Conservation (phyloP, 2,888 invertebrate genomes). For the Heteromyza rotundicornis region DNA sequence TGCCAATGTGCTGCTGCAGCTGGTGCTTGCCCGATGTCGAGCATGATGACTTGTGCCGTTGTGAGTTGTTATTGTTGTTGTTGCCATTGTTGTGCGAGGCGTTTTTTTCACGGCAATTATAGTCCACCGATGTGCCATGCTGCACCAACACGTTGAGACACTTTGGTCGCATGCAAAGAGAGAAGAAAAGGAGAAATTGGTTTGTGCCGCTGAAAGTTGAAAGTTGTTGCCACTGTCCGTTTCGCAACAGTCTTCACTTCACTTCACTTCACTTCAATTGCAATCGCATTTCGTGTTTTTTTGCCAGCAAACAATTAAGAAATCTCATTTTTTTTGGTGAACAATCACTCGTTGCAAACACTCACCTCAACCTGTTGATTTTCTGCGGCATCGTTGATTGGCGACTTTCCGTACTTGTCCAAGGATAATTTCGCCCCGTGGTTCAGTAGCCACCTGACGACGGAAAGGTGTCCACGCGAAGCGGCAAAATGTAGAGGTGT, state of each 20-base stretch:
- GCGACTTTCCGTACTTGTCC: constrained; percentile 88
- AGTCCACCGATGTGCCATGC: constrained; percentile 76
- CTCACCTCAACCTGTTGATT: constrained; percentile 86
- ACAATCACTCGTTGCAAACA: constrained; percentile 6
- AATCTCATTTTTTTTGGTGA: too few species aligned
- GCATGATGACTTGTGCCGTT: constrained; percentile 44
- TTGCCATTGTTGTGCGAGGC: constrained; percentile 37
- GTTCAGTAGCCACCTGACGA: constrained; percentile 82
- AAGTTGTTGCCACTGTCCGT: background rate
- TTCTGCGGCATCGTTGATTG: constrained; percentile 90
- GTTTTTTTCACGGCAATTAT: constrained; percentile 61
- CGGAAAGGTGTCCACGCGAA: constrained; percentile 79
- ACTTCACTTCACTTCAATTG: background rate
- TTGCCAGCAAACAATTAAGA: background rate
- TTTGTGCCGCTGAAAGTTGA: background rate
- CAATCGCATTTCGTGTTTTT: background rate
- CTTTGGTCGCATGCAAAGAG: constrained; percentile 61
- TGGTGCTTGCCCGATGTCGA: constrained; percentile 29
- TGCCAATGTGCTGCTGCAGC: constrained; percentile 38
- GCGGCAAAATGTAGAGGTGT: constrained; percentile 90
- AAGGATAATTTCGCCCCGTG: constrained; percentile 81
- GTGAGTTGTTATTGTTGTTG: too few species aligned
- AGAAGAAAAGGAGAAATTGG: constrained; percentile 13
- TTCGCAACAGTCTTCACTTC: background rate
- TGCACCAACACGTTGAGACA: constrained; percentile 82